Percentiles rank a stretch among this genome's conserved stretches.
Conservation (phyloP, 1,140 invertebrate genomes). For the Trichoplusia ni region DNA sequence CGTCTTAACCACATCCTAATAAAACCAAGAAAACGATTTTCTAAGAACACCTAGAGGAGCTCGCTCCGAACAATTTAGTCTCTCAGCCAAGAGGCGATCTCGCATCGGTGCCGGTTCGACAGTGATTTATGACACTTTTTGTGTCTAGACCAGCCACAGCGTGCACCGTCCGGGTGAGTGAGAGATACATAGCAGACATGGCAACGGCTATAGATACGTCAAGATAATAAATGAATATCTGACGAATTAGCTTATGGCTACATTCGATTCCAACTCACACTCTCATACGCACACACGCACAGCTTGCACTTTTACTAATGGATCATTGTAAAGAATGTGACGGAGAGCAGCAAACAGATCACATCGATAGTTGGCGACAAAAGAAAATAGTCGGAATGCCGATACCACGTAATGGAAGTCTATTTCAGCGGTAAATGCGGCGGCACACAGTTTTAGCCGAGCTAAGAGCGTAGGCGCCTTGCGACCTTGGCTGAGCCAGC, state of each 20-base stretch:
- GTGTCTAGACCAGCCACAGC: constrained; percentile 43
- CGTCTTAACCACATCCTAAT: constrained; percentile 10
- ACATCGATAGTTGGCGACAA: constrained; percentile 62
- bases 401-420: constrained; percentile 69
- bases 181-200: constrained; percentile 36
- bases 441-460: constrained; percentile 71
- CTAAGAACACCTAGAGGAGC: constrained; percentile 29
- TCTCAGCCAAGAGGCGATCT: constrained; percentile 51
- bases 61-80: constrained; percentile 38
- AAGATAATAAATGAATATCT: constrained; percentile 34
- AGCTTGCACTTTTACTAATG: constrained; percentile 40
- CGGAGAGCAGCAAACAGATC: constrained; percentile 48
- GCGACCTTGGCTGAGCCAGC: constrained; percentile 65
- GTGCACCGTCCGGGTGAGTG: constrained; percentile 49
- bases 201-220: constrained; percentile 38
- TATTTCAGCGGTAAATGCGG: constrained; percentile 68
- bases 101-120: constrained; percentile 43
- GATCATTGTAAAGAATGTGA: constrained; percentile 44
- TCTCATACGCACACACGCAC: constrained; percentile 40
- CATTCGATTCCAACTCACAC: constrained; percentile 30
- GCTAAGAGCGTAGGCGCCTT: constrained; percentile 72
- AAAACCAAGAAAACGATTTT: constrained; percentile 20
- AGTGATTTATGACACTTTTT: constrained; percentile 62
- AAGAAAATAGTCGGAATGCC: constrained; percentile 72
- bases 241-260: constrained; percentile 15